phyloP scores from a whole-genome alignment of 2,113 vertebrate species.

The Calypte anna region DNA sequence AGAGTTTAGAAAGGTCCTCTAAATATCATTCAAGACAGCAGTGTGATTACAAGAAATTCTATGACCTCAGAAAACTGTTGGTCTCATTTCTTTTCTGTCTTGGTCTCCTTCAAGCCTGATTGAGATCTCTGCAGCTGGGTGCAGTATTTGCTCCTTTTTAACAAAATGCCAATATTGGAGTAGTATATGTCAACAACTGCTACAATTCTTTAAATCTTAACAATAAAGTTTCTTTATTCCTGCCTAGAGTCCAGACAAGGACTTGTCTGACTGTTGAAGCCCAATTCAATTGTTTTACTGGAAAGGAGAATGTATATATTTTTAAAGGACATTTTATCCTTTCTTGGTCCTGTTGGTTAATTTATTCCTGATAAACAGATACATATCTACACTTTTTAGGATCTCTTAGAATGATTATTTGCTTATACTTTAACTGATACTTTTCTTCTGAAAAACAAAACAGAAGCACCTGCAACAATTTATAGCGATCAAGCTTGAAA shows the following conservation, averaged over 20 bases:
- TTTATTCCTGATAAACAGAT: neutral
- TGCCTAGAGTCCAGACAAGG: neutral
- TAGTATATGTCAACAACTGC: neutral
- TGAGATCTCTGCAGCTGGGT: neutral
- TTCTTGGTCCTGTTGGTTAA: neutral
- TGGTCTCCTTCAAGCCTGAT: neutral
- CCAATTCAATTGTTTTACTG: neutral
- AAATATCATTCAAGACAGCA: slow-evolving; percentile 10
- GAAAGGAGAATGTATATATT: neutral
- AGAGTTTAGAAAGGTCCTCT: neutral
- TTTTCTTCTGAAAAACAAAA: slow-evolving; percentile 18
- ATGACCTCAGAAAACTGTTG: neutral
- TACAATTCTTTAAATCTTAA: neutral
- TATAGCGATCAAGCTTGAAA: neutral
- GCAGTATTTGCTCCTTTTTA: neutral
- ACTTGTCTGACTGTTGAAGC: neutral
- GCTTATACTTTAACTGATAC: neutral
- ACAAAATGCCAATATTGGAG: neutral
- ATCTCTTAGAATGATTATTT: neutral
- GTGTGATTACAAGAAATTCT: slow-evolving; percentile 19
- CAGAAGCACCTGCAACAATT: slow-evolving; percentile 3
- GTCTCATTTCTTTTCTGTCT: neutral
- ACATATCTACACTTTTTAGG: neutral
- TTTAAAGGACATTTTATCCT: neutral
- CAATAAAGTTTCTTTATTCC: neutral